These are phyloP conservation scores for Ochropleura plecta DNA, from an alignment of 2,888 invertebrate species.

Conservation along the genomic window DNA sequence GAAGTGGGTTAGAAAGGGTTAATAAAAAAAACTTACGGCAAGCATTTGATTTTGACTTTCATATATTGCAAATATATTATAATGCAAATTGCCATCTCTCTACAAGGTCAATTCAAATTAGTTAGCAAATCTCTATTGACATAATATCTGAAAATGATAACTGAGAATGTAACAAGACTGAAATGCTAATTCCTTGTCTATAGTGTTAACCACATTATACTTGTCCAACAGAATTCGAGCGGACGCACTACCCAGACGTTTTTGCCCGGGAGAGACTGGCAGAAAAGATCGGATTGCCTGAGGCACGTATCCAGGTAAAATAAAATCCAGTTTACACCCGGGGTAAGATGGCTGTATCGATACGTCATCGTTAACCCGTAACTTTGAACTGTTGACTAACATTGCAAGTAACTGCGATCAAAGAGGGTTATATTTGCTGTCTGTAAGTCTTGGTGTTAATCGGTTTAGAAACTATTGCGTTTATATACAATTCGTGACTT, in stretches of 20 bases:
- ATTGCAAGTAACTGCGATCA: conserved; percentile 7
- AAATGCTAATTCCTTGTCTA: neutral
- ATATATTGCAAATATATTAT: no score
- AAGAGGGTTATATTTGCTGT: neutral
- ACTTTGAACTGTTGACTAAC: conserved; percentile 40
- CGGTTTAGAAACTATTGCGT: neutral
- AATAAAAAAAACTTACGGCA: neutral
- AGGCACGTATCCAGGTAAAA: conserved; percentile 99
- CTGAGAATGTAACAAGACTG: neutral
- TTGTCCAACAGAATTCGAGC: conserved; percentile 95
- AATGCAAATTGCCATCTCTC: no score
- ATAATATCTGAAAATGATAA: neutral
- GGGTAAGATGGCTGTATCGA: conserved; percentile 83
- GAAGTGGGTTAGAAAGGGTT: no score
- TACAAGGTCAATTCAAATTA: neutral
- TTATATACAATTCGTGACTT: neutral
- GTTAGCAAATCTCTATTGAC: neutral
- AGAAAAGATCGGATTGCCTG: conserved; percentile 99
- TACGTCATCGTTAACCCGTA: conserved; percentile 60
- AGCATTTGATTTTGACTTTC: neutral
- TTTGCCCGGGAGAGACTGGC: conserved; percentile 98
- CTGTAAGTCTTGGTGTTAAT: neutral
- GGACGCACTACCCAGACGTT: conserved; percentile 99
- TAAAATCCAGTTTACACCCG: conserved; percentile 89
- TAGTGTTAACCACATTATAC: conserved; percentile 2